Base-by-base conservation (phyloP, 2,113 vertebrate genomes). In the Numida meleagris region DNA sequence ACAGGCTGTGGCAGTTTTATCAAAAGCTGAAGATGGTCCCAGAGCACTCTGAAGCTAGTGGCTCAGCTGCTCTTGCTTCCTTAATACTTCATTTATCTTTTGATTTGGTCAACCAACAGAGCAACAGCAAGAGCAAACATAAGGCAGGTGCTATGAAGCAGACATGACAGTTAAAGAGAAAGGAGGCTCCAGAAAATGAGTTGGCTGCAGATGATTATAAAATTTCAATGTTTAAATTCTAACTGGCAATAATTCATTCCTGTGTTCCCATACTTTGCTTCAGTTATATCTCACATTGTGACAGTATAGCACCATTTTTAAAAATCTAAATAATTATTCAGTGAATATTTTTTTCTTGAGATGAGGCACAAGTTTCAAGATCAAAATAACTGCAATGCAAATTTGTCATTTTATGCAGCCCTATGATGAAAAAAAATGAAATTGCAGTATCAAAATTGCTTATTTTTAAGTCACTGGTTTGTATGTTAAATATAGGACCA, bases 1-100 rank as follows among this genome's bases (percentile, higher is more conserved):
- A 92, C 90, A 89, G 86, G 78, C 88, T 91, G 84, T 76, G 87
- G 46, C 88, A 93, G 71, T 85, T 72, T 93, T 84, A 88, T 90
- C 93, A 94, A 95, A 91, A 86, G 67, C 83, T 81, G 53, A 76
- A 82, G 88, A 89, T 57, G 50, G 90, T 95, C 90, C 93, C 93
- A 0, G 34, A 80, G 67, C 91, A 79, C 74, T 36, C 79, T 66
- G 70, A 93, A 93, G 80, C 81, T 42, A 25, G 73, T 75, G 71
- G 63, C 93, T 96, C 95, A 96, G 95, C 94, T 93, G 93, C 38
- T 92, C 45, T 80, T 79, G n/a, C n/a, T 95, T 81, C 82, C 79
- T 95, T 89, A 91, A 89, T 78, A 91, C 88, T 85, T 93, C 86
- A 89, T 95, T 95, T 95, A 82, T 93, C 80, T 94, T 94, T 91